Base-by-base conservation (phyloP, 2,113 vertebrate genomes). In the Pyrgilauda ruficollis region DNA sequence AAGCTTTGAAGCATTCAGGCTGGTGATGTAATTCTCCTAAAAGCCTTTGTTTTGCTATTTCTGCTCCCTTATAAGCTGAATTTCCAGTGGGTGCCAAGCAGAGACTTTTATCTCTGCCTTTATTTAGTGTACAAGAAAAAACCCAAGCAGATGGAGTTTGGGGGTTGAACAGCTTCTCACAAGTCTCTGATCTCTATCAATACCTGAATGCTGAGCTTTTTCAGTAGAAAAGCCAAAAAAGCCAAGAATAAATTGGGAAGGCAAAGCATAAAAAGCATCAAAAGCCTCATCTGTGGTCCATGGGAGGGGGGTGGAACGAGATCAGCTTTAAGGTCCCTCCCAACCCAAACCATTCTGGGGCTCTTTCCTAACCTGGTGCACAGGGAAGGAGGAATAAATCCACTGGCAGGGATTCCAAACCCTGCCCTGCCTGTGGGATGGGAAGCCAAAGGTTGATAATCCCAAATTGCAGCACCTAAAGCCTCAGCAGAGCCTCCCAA, bases 101-200 rank as follows among this genome's bases (percentile, higher is more conserved):
- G 72, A 86, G 84, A 83, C 77, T 87, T 90, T 87, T 89, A 56
- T 86, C 73, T 92, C 88, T 94, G 92, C 92, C 90, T 95, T 86
- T 94, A 88, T 91, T 91, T 95, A 93, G 90, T 30, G 33, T 31
- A 33, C 9, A 82, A 77, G 59, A 35, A 76, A 73, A 89, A 86
- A 50, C 15, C 69, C 87, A 94, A 90, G 76, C 94, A 95, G 96
- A 95, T 94, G 92, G 95, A 94, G 93, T 84, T 77, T 77, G 81
- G 92, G 82, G 92, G 92, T 90, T 94, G 96, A 96, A 47, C 82
- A 93, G 93, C 92, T 96, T 61, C 90, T 90, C 63, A 52, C 89
- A 84, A 91, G 85, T 63, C 84, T 68, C 93, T 92, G 92, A 90
- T 93, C 87, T 78, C 84, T 28, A 90, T 68, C 83, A 23, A 43